Percentiles rank a stretch among this genome's conserved stretches.
Evolutionary conservation across 1,140 invertebrate species (phyloP).

Genomic region (Achroia grisella): DNA sequence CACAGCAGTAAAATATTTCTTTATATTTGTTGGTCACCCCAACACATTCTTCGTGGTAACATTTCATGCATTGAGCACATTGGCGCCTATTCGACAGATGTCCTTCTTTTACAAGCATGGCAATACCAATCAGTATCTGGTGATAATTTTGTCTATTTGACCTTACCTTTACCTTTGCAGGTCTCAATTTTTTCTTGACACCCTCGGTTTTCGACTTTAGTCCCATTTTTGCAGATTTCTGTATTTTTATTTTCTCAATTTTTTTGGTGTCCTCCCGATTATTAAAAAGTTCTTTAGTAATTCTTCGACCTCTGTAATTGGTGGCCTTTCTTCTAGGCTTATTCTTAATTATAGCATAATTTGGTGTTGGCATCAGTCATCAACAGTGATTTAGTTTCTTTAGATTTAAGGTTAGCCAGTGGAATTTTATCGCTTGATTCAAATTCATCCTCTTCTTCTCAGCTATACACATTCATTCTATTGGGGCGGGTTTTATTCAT

Average conservation of each 20-base stretch:
- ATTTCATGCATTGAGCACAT: slow-evolving; percentile 15
- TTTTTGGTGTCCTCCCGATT: slow-evolving; percentile 11
- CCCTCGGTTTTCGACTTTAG: slow-evolving; percentile 7
- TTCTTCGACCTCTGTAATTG: slow-evolving; percentile 19
- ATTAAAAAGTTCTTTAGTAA: slow-evolving; percentile 20
- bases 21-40: slow-evolving; percentile 16
- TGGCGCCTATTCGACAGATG: slow-evolving; percentile 14
- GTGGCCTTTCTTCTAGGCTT: slow-evolving; percentile 16
- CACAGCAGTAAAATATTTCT: slow-evolving; percentile 16
- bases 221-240: slow-evolving; percentile 11
- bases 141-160: slow-evolving; percentile 5
- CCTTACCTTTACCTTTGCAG: not conserved
- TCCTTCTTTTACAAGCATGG: slow-evolving; percentile 15
- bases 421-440: not conserved
- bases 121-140: slow-evolving; percentile 7
- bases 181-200: slow-evolving; percentile 3
- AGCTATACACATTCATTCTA: not conserved
- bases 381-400: slow-evolving; percentile 12
- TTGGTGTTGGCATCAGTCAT: slow-evolving; percentile 18
- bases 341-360: slow-evolving; percentile 15
- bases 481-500: not conserved
- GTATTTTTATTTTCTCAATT: slow-evolving; percentile 5
- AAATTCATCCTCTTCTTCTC: not conserved
- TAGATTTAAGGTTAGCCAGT: not conserved
- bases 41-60: slow-evolving; percentile 18